Percentiles rank a stretch among this genome's conserved stretches.
These are phyloP conservation scores for Onychostruthus taczanowskii DNA, from an alignment of 2,113 vertebrate genomes.

Conservation along the genomic window DNA sequence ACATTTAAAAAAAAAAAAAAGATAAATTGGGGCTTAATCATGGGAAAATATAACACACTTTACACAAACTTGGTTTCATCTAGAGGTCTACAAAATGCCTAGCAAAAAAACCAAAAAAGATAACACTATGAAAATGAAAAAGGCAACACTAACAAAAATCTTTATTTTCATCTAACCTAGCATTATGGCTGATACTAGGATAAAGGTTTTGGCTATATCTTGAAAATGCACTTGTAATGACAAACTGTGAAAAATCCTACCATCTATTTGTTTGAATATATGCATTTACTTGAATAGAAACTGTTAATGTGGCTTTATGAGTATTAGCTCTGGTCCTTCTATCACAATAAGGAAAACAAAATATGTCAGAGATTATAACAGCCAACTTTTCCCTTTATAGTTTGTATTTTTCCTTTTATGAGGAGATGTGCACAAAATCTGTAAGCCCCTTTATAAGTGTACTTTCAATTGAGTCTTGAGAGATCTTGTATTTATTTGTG, in stretches of 20 bases:
- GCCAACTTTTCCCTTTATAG: not conserved
- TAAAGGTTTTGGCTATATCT: not conserved
- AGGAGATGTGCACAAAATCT: not conserved
- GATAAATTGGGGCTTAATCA: not conserved
- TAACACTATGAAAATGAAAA: not conserved
- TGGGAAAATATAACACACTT: not conserved
- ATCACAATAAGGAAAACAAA: not conserved
- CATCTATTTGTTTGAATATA: not conserved
- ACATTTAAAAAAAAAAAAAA: not conserved
- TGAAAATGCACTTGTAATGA: not conserved
- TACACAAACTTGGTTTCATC: not conserved
- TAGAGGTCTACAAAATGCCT: not conserved
- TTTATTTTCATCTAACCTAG: not conserved
- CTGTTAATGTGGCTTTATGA: not conserved
- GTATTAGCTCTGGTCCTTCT: not conserved
- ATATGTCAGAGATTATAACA: not conserved
- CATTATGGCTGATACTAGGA: not conserved
- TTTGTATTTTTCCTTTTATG: not conserved
- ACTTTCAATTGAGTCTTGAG: not conserved
- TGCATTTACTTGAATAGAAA: not conserved
- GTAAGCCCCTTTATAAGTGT: not conserved
- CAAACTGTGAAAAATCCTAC: not conserved
- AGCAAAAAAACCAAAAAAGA: not conserved
- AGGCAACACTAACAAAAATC: not conserved
- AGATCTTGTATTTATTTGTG: not conserved